Evolutionary conservation across 2,888 invertebrate genomes (phyloP).

Genomic region (Amphiduros pacificus): DNA sequence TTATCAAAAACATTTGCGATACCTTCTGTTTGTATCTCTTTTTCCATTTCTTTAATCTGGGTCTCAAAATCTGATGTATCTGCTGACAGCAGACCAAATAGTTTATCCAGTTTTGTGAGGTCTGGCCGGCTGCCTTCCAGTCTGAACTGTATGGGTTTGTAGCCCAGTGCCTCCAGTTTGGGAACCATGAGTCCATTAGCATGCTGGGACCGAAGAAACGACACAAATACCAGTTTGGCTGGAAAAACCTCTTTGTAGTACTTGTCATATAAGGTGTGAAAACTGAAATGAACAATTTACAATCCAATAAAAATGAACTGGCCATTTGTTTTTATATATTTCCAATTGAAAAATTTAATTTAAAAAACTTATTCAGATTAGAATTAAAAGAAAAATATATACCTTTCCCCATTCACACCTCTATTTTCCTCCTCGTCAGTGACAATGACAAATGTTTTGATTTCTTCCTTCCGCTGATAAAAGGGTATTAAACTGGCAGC

Average conservation of each 20-base stretch:
- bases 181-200: constrained; percentile 50
- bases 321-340: too few species aligned
- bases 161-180: constrained; percentile 29
- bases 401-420: too few species aligned
- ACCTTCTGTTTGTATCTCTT: too few species aligned
- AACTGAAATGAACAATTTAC: constrained; percentile 33
- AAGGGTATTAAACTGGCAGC: constrained; percentile 56
- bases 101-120: constrained; percentile 55
- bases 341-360: too few species aligned
- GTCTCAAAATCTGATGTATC: constrained; percentile 42
- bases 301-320: neutral
- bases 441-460: constrained; percentile 58
- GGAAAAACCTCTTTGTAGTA: constrained; percentile 55
- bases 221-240: constrained; percentile 56
- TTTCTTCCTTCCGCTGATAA: constrained; percentile 50
- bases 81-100: constrained; percentile 53
- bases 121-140: constrained; percentile 52
- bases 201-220: constrained; percentile 54
- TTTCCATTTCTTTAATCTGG: constrained; percentile 11
- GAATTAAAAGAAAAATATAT: too few species aligned
- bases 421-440: constrained; percentile 59
- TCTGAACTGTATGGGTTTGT: constrained; percentile 46
- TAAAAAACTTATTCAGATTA: too few species aligned
- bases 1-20: too few species aligned
- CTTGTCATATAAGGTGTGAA: constrained; percentile 47